Evolutionary conservation across 2,113 vertebrate genomes (phyloP).

Genomic region (Cololabis saira): DNA sequence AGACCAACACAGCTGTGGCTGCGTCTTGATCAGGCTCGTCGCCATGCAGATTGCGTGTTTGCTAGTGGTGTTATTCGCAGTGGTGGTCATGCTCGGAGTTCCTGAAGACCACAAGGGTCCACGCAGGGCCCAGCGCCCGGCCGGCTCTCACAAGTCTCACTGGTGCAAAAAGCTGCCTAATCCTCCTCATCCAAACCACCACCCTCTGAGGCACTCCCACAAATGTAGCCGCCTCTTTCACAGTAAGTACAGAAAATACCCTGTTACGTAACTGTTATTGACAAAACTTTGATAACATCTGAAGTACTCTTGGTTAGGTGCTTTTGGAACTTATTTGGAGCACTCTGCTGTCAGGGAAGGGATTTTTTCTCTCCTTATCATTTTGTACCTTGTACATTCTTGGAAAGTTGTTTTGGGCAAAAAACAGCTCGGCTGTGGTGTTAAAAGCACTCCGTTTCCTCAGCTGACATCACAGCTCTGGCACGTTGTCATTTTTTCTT

Average conservation of each 20-base stretch:
- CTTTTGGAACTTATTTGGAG: slow-evolving; percentile 27
- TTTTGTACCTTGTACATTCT: slow-evolving; percentile 31
- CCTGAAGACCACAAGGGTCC: slow-evolving; percentile 61
- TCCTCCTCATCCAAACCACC: slow-evolving; percentile 30
- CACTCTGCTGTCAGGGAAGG: background rate
- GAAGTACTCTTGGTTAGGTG: slow-evolving; percentile 4
- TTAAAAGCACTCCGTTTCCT: slow-evolving; percentile 52
- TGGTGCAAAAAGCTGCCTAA: slow-evolving; percentile 61
- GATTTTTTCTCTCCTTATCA: slow-evolving; percentile 12
- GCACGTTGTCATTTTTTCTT: slow-evolving; percentile 41
- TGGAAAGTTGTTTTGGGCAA: slow-evolving; percentile 31
- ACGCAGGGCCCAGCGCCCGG: slow-evolving; percentile 17
- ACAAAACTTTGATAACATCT: background rate
- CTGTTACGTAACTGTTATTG: background rate
- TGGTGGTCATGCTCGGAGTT: slow-evolving; percentile 66
- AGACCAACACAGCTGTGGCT: background rate
- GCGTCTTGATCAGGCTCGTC: background rate
- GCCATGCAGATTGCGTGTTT: slow-evolving; percentile 59
- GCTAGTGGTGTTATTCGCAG: slow-evolving; percentile 61
- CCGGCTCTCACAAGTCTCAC: slow-evolving; percentile 35
- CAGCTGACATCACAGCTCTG: slow-evolving; percentile 22
- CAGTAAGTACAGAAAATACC: slow-evolving; percentile 73
- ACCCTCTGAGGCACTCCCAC: slow-evolving; percentile 42
- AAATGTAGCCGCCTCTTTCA: slow-evolving; percentile 65
- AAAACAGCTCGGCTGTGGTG: slow-evolving; percentile 39